These are phyloP conservation scores for Pelagia noctiluca DNA, from an alignment of 30 jellyfish, hydroid and myxozoan species.

Conservation along the genomic window DNA sequence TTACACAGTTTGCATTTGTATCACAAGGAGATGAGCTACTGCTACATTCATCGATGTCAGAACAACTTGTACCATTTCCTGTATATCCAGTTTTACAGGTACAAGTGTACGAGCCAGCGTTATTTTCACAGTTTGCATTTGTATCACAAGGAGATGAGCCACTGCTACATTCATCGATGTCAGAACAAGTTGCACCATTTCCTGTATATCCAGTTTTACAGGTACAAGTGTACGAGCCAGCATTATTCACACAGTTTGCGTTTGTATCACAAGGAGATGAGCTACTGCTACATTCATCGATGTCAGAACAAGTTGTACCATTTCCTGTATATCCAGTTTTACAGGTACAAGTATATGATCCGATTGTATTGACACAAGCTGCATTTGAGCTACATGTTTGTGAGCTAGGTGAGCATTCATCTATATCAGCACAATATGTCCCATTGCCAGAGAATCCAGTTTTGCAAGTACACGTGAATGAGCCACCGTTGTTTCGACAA, in stretches of 20 bases:
- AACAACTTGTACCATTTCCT: neutral
- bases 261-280: neutral
- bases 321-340: too few relatives aligned
- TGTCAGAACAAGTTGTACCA: too few relatives aligned
- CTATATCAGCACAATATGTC: constrained; percentile 23
- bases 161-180: neutral
- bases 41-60: neutral
- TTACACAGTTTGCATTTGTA: neutral
- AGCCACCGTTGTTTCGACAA: constrained; percentile 40
- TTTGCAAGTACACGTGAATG: constrained; percentile 26
- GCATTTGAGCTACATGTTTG: neutral
- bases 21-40: neutral
- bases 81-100: neutral
- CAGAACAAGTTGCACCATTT: neutral
- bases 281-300: too few relatives aligned
- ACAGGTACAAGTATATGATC: too few relatives aligned
- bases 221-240: constrained; percentile 15
- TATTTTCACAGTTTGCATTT: constrained; percentile 8
- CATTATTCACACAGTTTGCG: constrained; percentile 8
- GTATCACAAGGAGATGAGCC: neutral
- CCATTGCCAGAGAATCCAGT: constrained; percentile 56
- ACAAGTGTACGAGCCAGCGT: constrained; percentile 10
- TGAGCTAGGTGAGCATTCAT: neutral
- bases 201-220: constrained; percentile 21
- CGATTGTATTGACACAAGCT: too few relatives aligned